Conservation (phyloP, 1,140 invertebrate species). For the Maniola jurtina region DNA sequence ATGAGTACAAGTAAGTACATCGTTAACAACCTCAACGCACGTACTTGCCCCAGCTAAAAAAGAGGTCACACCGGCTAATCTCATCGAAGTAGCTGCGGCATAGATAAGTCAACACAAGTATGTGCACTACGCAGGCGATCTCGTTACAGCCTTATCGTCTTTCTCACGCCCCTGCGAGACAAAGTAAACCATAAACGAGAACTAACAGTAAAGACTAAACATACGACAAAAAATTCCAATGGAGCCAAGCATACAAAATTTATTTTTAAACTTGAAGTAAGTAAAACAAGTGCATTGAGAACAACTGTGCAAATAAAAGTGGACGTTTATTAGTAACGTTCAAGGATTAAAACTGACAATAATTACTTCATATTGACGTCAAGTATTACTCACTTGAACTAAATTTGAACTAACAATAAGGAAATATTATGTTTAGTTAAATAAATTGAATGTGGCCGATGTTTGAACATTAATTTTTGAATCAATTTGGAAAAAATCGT, state of each 20-base stretch:
- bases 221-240: neutral
- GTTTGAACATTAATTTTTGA: no score
- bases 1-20: no score
- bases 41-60: neutral
- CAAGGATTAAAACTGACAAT: no score
- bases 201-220: constrained; percentile 4
- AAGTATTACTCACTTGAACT: no score
- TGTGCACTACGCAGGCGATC: constrained; percentile 9
- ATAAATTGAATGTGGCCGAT: no score
- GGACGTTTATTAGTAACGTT: no score
- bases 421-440: no score
- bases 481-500: no score
- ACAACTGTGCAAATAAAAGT: no score
- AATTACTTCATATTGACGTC: no score
- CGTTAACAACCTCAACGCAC: neutral
- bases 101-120: neutral
- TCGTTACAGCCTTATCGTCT: constrained; percentile 29
- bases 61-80: constrained; percentile 2
- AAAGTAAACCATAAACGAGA: neutral
- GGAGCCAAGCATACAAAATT: neutral
- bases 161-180: constrained; percentile 52
- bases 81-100: constrained; percentile 2
- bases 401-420: no score
- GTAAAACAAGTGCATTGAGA: neutral
- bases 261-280: neutral